Conservation (phyloP, 2,113 vertebrate species). For the Perca fluviatilis region DNA sequence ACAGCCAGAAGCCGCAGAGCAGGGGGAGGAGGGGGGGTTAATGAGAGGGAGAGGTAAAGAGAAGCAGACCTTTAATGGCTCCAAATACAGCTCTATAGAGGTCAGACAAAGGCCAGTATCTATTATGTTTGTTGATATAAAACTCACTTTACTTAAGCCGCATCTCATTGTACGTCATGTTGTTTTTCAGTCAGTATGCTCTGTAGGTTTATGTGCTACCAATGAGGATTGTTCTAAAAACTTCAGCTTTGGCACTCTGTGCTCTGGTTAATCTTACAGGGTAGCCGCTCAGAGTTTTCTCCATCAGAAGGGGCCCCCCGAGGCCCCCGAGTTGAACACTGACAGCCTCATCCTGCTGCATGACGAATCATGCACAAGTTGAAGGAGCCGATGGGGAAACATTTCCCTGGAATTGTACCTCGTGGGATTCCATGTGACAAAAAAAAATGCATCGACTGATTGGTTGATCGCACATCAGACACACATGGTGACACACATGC, state of each 20-base stretch:
- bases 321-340: too few relatives aligned
- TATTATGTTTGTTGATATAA: neutral
- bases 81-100: conserved; percentile 10
- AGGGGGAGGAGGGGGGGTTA: conserved; percentile 5
- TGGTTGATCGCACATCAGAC: neutral
- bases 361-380: too few relatives aligned
- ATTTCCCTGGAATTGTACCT: too few relatives aligned
- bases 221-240: too few relatives aligned
- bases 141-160: neutral
- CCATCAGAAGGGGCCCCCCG: too few relatives aligned
- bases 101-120: conserved; percentile 44
- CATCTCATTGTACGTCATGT: neutral
- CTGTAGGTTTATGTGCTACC: too few relatives aligned
- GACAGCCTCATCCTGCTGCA: too few relatives aligned
- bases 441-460: too few relatives aligned
- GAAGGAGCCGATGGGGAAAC: too few relatives aligned
- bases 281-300: neutral
- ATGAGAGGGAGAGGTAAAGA: conserved; percentile 56
- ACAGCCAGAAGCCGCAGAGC: conserved; percentile 64
- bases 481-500: neutral
- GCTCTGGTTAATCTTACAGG: neutral
- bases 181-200: neutral
- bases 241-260: neutral
- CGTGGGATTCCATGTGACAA: too few relatives aligned
- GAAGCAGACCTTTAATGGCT: conserved; percentile 60